Base-by-base conservation (phyloP, 2,797 vertebrate species). In the Oreochromis grahami region DNA sequence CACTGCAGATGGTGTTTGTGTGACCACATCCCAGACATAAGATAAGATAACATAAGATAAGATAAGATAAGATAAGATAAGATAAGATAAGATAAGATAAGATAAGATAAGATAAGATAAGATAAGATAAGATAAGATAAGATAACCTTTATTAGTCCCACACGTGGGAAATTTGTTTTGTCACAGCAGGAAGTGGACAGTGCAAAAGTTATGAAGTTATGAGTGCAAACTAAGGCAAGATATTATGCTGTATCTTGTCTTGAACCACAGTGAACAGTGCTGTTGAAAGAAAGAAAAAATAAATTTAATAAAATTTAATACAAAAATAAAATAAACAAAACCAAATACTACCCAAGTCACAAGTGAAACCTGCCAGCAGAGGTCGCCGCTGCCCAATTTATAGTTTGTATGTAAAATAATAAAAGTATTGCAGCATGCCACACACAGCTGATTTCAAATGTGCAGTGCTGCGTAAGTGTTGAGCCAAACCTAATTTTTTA, bases 11-110 rank as follows among this genome's bases (percentile, higher is more conserved):
- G 58, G 58, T 60, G 32, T n/a, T 63, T 36, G 58, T 63, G 11
- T 0, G 19, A 36, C 17, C 6, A 13, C 10, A 0, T 63, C 32
- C 58, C 32, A 24, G 24, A 24, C 24, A 24, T n/a, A n/a, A n/a
- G n/a, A n/a, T n/a, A n/a, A n/a, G n/a, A n/a, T n/a, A n/a, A n/a
- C n/a, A n/a, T n/a, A n/a, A n/a, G n/a, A n/a, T n/a, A n/a, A n/a
- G n/a, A n/a, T n/a, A n/a, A n/a, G n/a, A n/a, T n/a, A n/a, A n/a
- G n/a, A n/a, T n/a, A n/a, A n/a, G n/a, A n/a, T n/a, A n/a, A n/a
- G n/a, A n/a, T n/a, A n/a, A n/a, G n/a, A n/a, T n/a, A n/a, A n/a
- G n/a, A n/a, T n/a, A n/a, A n/a, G n/a, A n/a, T n/a, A n/a, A n/a
- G n/a, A n/a, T n/a, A n/a, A n/a, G n/a, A n/a, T n/a, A n/a, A n/a